These are phyloP conservation scores for Drosophila kanekoi DNA, from an alignment of 2,888 invertebrate species.

Conservation along the genomic window DNA sequence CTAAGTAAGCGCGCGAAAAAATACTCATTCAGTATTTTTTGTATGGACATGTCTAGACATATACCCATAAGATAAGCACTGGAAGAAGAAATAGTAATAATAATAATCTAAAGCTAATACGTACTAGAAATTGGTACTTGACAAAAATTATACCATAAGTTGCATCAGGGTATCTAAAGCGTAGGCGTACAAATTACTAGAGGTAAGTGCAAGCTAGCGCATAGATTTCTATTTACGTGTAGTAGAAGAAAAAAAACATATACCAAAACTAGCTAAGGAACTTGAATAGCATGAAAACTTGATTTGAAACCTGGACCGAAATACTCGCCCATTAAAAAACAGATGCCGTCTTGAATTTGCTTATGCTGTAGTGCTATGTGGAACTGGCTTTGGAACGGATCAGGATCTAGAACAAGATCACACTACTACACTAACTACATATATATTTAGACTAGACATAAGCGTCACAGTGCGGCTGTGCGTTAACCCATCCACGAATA, in stretches of 20 bases:
- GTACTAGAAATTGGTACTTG: constrained; percentile 21
- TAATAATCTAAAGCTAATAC: constrained; percentile 23
- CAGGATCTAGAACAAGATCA: constrained; percentile 5
- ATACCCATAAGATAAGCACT: constrained; percentile 4
- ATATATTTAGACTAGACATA: constrained; percentile 1
- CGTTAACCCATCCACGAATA: constrained; percentile 7
- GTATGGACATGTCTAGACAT: not conserved
- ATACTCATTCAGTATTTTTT: constrained; percentile 36
- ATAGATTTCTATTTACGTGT: constrained; percentile 18
- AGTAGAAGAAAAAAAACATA: constrained; percentile 6
- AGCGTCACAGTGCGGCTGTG: not conserved
- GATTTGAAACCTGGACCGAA: constrained; percentile 65
- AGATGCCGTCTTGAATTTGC: constrained; percentile 57
- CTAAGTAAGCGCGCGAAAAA: constrained; percentile 13
- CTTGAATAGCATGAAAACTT: constrained; percentile 36
- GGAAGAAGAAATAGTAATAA: constrained; percentile 17
- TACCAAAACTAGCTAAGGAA: constrained; percentile 5
- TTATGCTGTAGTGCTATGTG: constrained; percentile 24
- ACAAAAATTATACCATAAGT: constrained; percentile 41
- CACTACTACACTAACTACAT: not conserved
- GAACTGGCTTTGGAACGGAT: constrained; percentile 9
- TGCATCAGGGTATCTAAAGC: constrained; percentile 72
- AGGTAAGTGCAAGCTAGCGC: constrained; percentile 40
- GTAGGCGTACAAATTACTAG: constrained; percentile 64
- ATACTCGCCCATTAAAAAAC: constrained; percentile 1